Conservation (phyloP, 2,888 invertebrate genomes). For the Rugalucina vietnamica region DNA sequence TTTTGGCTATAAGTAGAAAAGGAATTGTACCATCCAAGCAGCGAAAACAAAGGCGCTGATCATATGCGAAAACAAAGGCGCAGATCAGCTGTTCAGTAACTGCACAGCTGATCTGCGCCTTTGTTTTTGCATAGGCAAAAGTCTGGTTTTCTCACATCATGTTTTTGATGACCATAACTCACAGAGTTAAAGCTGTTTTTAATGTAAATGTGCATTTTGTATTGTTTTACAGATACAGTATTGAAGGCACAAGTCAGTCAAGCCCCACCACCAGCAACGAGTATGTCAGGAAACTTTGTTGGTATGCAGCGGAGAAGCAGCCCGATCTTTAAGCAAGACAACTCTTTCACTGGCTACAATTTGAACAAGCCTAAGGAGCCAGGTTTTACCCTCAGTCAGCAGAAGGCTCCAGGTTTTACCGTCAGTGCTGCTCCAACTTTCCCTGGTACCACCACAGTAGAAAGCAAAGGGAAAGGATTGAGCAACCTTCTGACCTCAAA, state of each 20-base stretch:
- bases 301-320: constrained; percentile 12
- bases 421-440: neutral
- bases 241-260: neutral
- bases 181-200: no score
- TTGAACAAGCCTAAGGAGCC: neutral
- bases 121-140: no score
- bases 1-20: no score
- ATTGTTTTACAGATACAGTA: neutral
- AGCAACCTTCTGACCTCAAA: neutral
- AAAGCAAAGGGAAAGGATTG: neutral
- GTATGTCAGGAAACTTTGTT: constrained; percentile 19
- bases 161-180: no score
- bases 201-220: no score
- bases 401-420: neutral
- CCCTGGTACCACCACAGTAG: neutral
- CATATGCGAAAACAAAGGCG: no score
- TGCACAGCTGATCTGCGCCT: no score
- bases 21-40: no score
- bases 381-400: neutral
- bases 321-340: neutral
- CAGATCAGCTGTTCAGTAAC: no score
- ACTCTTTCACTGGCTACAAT: neutral
- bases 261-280: neutral
- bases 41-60: no score
- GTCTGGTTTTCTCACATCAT: no score